Conservation (phyloP, 2,113 vertebrate species). For the Zingel zingel region DNA sequence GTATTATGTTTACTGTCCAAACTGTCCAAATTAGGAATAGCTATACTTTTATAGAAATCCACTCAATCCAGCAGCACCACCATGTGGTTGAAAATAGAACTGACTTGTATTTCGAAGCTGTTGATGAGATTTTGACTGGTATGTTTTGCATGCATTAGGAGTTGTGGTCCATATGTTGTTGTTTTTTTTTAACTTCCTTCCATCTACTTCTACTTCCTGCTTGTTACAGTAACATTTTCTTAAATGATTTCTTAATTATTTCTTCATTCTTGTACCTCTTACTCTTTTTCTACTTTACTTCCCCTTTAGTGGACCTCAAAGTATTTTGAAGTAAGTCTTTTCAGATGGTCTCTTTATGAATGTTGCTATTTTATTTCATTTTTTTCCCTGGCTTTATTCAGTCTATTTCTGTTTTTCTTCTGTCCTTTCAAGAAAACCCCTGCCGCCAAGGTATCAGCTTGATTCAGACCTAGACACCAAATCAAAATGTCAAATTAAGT, state of each 20-base stretch:
- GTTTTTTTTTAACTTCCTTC: background rate
- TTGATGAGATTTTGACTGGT: background rate
- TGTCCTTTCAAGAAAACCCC: constrained; percentile 68
- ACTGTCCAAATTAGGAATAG: background rate
- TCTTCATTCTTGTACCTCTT: constrained; percentile 6
- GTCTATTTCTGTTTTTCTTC: constrained; percentile 15
- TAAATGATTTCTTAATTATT: background rate
- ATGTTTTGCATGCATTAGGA: constrained; percentile 28
- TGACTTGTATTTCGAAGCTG: background rate
- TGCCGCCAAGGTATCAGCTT: constrained; percentile 68
- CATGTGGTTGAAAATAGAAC: constrained; percentile 55
- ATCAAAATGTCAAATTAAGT: constrained; percentile 10
- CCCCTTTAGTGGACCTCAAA: constrained; percentile 77
- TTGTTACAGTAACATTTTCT: background rate
- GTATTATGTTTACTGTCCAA: background rate
- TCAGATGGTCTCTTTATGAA: background rate
- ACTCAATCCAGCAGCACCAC: constrained; percentile 44
- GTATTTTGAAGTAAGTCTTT: constrained; percentile 80
- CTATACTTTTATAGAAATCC: background rate
- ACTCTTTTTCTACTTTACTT: constrained; percentile 32
- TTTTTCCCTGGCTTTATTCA: background rate
- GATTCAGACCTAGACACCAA: constrained; percentile 13
- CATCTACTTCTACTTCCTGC: background rate
- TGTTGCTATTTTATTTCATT: background rate
- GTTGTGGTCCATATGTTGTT: background rate